Evolutionary conservation across 2,113 vertebrate species (phyloP).

Genomic region (Sceloporus tristichus): DNA sequence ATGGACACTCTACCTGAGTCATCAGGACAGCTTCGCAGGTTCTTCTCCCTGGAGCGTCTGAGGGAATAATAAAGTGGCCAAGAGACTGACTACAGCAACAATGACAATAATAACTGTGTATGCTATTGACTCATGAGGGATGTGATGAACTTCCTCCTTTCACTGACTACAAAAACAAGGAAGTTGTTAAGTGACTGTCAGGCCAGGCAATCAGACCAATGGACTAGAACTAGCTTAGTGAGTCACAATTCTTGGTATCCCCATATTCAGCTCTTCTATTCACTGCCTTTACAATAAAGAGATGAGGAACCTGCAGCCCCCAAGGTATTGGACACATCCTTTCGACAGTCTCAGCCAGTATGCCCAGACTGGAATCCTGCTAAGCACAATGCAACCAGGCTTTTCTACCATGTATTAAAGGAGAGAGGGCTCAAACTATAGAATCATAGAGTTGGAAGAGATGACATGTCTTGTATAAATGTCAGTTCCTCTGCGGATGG

Average conservation of each 20-base stretch:
- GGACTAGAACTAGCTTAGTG: not conserved
- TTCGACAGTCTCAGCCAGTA: too few species aligned
- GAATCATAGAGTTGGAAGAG: too few species aligned
- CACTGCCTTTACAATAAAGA: not conserved
- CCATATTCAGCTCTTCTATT: not conserved
- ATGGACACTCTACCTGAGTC: not conserved
- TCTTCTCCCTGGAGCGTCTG: not conserved
- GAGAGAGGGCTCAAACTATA: too few species aligned
- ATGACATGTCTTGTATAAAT: too few species aligned
- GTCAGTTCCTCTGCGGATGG: too few species aligned
- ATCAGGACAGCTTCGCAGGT: not conserved
- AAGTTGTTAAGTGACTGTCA: not conserved
- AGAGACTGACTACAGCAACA: not conserved
- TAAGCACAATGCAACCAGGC: too few species aligned
- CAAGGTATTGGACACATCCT: too few species aligned
- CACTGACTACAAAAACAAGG: not conserved
- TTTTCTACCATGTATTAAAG: too few species aligned
- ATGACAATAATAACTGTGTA: not conserved
- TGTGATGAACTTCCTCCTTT: not conserved
- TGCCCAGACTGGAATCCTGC: too few species aligned
- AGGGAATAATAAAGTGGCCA: not conserved
- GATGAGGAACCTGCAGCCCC: too few species aligned
- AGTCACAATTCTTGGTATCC: not conserved
- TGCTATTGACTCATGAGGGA: not conserved
- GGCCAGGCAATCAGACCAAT: not conserved